Evolutionary conservation across 2,888 invertebrate genomes (phyloP).

Genomic region (Formica aserva): DNA sequence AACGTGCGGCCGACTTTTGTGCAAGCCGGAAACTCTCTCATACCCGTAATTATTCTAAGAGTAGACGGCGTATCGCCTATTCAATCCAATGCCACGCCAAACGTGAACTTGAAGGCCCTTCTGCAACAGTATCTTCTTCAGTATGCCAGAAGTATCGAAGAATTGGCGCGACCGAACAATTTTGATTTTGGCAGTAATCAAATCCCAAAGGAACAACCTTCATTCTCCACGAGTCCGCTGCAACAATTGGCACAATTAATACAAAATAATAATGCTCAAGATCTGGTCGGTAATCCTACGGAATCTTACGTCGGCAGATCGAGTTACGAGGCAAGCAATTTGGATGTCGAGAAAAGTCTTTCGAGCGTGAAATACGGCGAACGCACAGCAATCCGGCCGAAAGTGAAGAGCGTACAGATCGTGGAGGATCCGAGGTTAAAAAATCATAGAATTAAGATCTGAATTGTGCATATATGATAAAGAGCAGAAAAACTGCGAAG

Average conservation of each 20-base stretch:
- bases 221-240: slow-evolving; percentile 71
- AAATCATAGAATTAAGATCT: slow-evolving; percentile 72
- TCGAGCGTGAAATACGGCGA: slow-evolving; percentile 59
- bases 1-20: slow-evolving; percentile 84
- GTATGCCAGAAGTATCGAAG: slow-evolving; percentile 79
- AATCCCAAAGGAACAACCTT: slow-evolving; percentile 11
- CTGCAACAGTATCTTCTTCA: slow-evolving; percentile 82
- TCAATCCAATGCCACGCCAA: slow-evolving; percentile 75
- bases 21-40: slow-evolving; percentile 82
- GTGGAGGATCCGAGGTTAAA: slow-evolving; percentile 80
- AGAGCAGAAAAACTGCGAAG: neutral
- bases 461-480: neutral
- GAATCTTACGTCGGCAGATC: slow-evolving; percentile 58
- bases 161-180: slow-evolving; percentile 72
- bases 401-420: slow-evolving; percentile 83
- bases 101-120: slow-evolving; percentile 83
- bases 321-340: slow-evolving; percentile 66
- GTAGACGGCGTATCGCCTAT: slow-evolving; percentile 83
- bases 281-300: slow-evolving; percentile 49
- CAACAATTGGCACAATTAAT: slow-evolving; percentile 80
- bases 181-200: slow-evolving; percentile 72
- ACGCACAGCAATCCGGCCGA: slow-evolving; percentile 71
- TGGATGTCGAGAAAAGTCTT: slow-evolving; percentile 35
- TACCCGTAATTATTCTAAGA: slow-evolving; percentile 83
- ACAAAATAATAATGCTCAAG: slow-evolving; percentile 64